These are phyloP conservation scores for Python bivittatus DNA, from an alignment of 2,113 vertebrate species.

Conservation along the genomic window DNA sequence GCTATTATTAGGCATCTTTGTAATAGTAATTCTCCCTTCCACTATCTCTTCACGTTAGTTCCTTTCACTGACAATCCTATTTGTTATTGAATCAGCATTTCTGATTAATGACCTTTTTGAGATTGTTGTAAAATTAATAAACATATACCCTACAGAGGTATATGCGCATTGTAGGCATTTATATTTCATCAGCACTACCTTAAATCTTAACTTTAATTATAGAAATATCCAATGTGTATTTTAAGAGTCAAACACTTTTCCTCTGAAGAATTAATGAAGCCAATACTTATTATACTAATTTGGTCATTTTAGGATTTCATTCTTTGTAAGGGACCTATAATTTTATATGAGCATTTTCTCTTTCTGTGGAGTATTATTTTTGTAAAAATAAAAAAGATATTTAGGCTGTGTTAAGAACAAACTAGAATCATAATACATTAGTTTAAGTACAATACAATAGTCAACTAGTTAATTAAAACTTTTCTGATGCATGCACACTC, in stretches of 20 bases:
- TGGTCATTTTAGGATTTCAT: background rate
- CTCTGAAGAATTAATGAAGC: background rate
- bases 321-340: background rate
- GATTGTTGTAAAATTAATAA: constrained; percentile 26
- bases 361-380: background rate
- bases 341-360: background rate
- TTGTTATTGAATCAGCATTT: constrained; percentile 51
- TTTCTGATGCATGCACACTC: background rate
- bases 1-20: constrained; percentile 46
- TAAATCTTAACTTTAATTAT: constrained; percentile 26
- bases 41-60: constrained; percentile 53
- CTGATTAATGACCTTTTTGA: constrained; percentile 38
- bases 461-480: background rate
- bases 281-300: constrained; percentile 19
- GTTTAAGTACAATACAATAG: background rate
- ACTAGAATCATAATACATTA: background rate
- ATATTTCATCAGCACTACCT: background rate
- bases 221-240: background rate
- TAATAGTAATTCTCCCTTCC: constrained; percentile 30
- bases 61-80: constrained; percentile 33
- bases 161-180: background rate
- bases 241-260: background rate
- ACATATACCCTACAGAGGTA: constrained; percentile 25
- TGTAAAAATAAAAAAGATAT: background rate
- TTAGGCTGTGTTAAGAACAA: background rate